Evolutionary conservation across 2,113 vertebrate genomes (phyloP).

Genomic region (Austrofundulus limnaeus): DNA sequence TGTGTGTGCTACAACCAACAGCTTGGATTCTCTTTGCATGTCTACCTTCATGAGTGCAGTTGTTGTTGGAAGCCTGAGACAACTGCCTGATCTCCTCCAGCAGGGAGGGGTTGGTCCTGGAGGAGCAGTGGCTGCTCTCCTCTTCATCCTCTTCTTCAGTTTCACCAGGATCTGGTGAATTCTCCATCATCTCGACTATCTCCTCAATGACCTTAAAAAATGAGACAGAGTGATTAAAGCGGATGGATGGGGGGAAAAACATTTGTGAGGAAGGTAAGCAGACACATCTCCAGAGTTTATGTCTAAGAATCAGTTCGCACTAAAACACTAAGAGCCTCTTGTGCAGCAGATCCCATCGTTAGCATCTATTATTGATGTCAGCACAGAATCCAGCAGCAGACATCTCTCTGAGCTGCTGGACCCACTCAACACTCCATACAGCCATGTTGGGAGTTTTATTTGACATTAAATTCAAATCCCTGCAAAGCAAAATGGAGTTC

Average conservation of each 20-base stretch:
- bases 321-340: constrained; percentile 2
- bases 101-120: constrained; percentile 82
- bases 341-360: neutral
- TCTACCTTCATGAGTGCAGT: constrained; percentile 88
- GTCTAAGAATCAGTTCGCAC: neutral
- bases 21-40: too few relatives aligned
- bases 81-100: constrained; percentile 88
- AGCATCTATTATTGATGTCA: constrained; percentile 22
- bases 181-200: constrained; percentile 96
- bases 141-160: constrained; percentile 88
- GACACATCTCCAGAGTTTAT: neutral
- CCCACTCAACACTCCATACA: neutral
- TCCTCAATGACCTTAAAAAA: constrained; percentile 89
- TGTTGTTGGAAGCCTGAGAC: constrained; percentile 88
- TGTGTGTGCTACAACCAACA: too few relatives aligned
- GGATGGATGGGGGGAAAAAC: neutral
- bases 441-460: neutral
- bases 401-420: neutral
- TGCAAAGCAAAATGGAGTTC: too few relatives aligned
- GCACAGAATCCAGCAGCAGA: neutral
- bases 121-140: constrained; percentile 79
- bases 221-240: neutral
- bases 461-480: too few relatives aligned
- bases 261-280: constrained; percentile 4
- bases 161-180: constrained; percentile 91